Evolutionary conservation across 2,797 vertebrate genomes (phyloP), one percentile per base, ranked within the genome.

Genomic region (Thunnus albacares): DNA sequence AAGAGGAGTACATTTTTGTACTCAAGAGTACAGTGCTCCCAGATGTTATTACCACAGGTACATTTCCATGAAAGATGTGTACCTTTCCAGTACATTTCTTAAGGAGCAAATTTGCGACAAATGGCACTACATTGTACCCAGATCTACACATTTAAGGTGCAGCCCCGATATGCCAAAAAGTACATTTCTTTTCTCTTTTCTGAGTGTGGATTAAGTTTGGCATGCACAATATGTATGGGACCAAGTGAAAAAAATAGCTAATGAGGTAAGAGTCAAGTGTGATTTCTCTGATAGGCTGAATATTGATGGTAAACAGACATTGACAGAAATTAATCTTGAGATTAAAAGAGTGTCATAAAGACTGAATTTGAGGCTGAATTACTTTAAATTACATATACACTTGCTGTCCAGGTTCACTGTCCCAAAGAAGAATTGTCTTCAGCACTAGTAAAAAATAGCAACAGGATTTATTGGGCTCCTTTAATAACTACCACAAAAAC

Each of bases 401-500:
- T 30, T 45, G 24, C 33, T 63, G 30, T 51, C 28, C 45, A 18
- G 45, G 17, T 47, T 47, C 45, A 47, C 43, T 67, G 52, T 52
- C 53, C 62, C 26, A 77, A 33, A 59, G 24, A 56, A 17, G 17
- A 61, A 63, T 12, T 65, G 8, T 49, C 47, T 49, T 17, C 35
- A 68, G 10, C 15, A 41, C 1, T 15, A 8, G 60, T 72, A 12
- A n/a, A 70, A 68, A 72, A 51, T 22, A 1, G 13, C 14, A 64
- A 43, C 22, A 74, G 11, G 24, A 13, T 57, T 81, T 33, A 62
- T 43, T n/a, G 2, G 3, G 11, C 65, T 80, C 22, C 55, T 64
- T 57, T 63, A 55, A 79, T 11, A 65, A 41, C 5, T 56, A 49
- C 24, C 7, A 51, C 22, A 65, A 52, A 78, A 72, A 59, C n/a